These are phyloP conservation scores for Ormyrus rosae DNA, from an alignment of 2,888 invertebrate species.

Conservation along the genomic window DNA sequence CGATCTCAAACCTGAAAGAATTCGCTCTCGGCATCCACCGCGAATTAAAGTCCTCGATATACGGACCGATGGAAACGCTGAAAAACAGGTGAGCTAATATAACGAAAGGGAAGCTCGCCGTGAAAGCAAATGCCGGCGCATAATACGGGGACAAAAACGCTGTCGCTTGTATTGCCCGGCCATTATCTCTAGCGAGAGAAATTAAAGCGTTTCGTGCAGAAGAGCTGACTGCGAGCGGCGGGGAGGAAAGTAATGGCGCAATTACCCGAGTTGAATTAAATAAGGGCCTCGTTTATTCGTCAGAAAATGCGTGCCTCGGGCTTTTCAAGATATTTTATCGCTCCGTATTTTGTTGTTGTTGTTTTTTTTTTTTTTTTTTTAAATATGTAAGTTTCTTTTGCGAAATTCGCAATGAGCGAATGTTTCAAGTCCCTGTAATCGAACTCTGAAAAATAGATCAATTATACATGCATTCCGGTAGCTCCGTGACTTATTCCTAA, in stretches of 20 bases:
- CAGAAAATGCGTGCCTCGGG: neutral
- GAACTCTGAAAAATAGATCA: neutral
- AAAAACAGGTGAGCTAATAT: neutral
- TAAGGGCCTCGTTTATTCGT: neutral
- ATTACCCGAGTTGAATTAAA: neutral
- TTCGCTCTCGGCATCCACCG: neutral
- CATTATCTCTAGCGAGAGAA: neutral
- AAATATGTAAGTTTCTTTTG: neutral
- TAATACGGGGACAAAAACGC: neutral
- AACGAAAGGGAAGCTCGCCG: neutral
- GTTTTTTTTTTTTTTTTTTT: neutral
- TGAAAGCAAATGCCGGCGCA: neutral
- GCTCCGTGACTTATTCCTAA: neutral
- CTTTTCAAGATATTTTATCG: neutral
- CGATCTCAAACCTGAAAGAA: neutral
- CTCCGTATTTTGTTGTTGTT: neutral
- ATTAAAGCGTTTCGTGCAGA: neutral
- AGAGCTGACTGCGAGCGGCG: neutral
- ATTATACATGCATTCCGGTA: neutral
- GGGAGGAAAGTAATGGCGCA: neutral
- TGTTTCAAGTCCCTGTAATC: neutral
- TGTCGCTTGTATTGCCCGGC: neutral
- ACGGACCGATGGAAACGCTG: neutral
- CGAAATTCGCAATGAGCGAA: neutral
- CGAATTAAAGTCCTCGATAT: neutral